These are phyloP conservation scores for Cyclura pinguis DNA, from an alignment of 2,797 vertebrate species.

Conservation along the genomic window DNA sequence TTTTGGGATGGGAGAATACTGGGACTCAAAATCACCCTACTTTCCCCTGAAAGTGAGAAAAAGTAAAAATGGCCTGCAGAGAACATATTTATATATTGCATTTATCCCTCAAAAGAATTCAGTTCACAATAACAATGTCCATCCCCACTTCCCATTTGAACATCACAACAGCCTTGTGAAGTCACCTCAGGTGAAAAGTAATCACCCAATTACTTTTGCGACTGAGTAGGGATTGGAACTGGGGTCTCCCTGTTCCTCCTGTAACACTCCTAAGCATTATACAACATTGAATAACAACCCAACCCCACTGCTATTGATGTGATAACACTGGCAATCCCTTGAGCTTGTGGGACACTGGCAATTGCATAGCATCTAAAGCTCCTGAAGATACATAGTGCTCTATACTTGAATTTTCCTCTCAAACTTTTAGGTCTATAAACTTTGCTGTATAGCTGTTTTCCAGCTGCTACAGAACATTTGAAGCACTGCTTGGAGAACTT, in stretches of 20 bases:
- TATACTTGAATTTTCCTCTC: background rate
- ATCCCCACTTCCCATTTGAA: background rate
- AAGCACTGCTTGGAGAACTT: too few species aligned
- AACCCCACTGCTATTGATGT: background rate
- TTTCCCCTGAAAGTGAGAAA: background rate
- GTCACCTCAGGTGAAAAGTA: background rate
- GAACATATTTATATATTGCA: background rate
- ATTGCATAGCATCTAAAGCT: background rate
- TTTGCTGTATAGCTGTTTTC: background rate
- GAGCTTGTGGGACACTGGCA: background rate
- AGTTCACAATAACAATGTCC: background rate
- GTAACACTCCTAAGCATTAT: background rate
- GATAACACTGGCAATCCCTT: background rate
- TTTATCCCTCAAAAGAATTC: background rate
- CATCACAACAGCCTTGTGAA: background rate
- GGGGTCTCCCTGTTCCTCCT: background rate
- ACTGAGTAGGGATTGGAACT: background rate
- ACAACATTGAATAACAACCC: background rate
- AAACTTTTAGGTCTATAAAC: background rate
- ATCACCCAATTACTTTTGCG: background rate
- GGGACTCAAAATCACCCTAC: background rate
- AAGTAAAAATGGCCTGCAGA: background rate
- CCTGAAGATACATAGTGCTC: background rate
- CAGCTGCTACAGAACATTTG: background rate
- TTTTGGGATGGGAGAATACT: background rate